Conservation (phyloP, 2,888 invertebrate genomes). For the Julus scanicus region DNA sequence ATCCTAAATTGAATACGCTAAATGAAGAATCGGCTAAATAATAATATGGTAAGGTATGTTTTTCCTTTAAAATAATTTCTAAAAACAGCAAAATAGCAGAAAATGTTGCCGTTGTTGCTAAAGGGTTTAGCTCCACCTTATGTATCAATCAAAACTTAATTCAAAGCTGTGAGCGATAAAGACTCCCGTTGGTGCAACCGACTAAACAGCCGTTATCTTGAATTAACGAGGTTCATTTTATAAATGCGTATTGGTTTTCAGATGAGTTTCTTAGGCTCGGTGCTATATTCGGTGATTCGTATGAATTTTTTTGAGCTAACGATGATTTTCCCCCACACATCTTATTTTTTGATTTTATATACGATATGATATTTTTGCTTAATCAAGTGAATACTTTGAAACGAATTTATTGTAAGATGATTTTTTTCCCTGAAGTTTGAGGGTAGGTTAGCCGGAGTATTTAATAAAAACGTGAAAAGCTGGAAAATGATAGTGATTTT, state of each 20-base stretch:
- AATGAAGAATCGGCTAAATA: too few relatives aligned
- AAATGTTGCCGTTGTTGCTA: not conserved
- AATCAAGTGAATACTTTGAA: slow-evolving; percentile 30
- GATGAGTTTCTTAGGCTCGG: not conserved
- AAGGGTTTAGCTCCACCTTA: not conserved
- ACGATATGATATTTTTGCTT: slow-evolving; percentile 32
- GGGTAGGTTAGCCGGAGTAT: slow-evolving; percentile 3
- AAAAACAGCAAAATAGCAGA: too few relatives aligned
- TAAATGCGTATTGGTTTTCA: slow-evolving; percentile 6
- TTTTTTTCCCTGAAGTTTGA: slow-evolving; percentile 42
- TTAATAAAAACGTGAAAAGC: slow-evolving; percentile 42
- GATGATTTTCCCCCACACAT: not conserved
- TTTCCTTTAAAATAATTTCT: too few relatives aligned
- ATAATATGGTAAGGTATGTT: too few relatives aligned
- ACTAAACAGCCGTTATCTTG: not conserved
- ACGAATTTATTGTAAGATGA: slow-evolving; percentile 39
- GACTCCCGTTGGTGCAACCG: not conserved
- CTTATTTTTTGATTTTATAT: slow-evolving; percentile 32
- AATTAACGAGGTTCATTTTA: slow-evolving; percentile 30
- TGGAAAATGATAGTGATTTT: not conserved
- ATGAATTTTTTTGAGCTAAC: not conserved
- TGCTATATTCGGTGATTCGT: slow-evolving; percentile 9
- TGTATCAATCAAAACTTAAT: not conserved
- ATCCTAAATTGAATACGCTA: too few relatives aligned
- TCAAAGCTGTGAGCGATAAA: too few relatives aligned